phyloP scores from a whole-genome alignment of 1,140 invertebrate species.

The Diuraphis noxia region DNA sequence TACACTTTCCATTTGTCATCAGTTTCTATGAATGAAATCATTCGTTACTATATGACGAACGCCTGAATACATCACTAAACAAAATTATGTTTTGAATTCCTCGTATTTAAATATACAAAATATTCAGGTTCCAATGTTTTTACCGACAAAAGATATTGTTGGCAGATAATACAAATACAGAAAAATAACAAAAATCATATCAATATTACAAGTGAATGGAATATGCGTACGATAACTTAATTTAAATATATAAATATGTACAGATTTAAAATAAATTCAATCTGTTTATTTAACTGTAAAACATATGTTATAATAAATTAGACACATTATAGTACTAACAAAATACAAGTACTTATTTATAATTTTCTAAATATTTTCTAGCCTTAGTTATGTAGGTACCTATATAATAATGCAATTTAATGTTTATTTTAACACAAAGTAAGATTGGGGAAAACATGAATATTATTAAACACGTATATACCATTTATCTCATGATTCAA shows the following conservation, averaged over 20 bases:
- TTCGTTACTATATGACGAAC: neutral
- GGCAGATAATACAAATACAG: neutral
- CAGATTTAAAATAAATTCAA: neutral
- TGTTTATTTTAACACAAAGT: neutral
- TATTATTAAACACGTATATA: neutral
- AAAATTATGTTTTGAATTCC: neutral
- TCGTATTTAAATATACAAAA: neutral
- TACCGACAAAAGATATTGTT: neutral
- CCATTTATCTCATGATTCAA: neutral
- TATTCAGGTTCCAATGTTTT: neutral
- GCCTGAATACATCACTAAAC: neutral
- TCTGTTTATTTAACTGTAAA: neutral
- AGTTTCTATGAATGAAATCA: neutral
- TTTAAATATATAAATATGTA: neutral
- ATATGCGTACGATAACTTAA: neutral
- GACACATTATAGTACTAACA: too few species aligned
- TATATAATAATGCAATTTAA: neutral
- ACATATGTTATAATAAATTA: neutral
- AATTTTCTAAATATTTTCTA: neutral
- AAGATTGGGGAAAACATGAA: neutral
- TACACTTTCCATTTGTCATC: neutral
- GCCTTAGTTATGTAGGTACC: neutral
- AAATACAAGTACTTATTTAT: neutral
- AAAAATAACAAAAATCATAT: neutral
- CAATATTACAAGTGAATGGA: neutral